These are phyloP conservation scores for Phrynocephalus forsythii DNA, from an alignment of 2,797 vertebrate genomes.

Conservation along the genomic window DNA sequence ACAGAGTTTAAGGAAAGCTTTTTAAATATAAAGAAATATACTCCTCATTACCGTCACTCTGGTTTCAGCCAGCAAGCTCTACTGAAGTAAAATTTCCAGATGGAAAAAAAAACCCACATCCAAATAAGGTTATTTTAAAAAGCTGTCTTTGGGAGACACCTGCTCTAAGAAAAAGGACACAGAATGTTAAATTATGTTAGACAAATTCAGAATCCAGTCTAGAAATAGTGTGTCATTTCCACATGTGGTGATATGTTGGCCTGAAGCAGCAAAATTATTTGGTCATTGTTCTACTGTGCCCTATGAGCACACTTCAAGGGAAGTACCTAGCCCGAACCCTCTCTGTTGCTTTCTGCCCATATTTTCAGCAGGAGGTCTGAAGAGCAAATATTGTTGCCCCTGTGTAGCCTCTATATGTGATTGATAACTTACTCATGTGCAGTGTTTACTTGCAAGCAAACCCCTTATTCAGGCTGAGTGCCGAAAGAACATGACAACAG, in stretches of 20 bases:
- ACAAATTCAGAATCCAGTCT: background rate
- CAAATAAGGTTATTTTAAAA: slow-evolving; percentile 12
- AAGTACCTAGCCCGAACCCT: too few species aligned
- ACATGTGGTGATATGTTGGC: background rate
- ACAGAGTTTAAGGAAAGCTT: background rate
- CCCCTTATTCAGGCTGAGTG: too few species aligned
- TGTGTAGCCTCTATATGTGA: too few species aligned
- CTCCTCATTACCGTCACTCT: background rate
- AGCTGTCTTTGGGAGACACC: background rate
- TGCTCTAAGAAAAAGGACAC: background rate
- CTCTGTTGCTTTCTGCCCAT: too few species aligned
- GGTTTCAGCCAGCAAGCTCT: background rate
- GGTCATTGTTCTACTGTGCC: too few species aligned
- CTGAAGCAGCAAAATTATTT: background rate
- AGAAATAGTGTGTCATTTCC: background rate
- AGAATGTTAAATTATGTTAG: background rate
- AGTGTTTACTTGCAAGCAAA: too few species aligned
- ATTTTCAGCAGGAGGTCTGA: too few species aligned
- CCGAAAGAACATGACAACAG: too few species aligned
- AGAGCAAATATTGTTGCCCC: too few species aligned
- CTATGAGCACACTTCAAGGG: too few species aligned
- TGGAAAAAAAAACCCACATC: background rate
- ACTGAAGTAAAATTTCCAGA: background rate
- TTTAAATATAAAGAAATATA: fast-evolving
- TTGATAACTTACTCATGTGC: too few species aligned